These are phyloP conservation scores for Anisognathus igniventris DNA, from an alignment of 2,797 vertebrate genomes.

Conservation along the genomic window DNA sequence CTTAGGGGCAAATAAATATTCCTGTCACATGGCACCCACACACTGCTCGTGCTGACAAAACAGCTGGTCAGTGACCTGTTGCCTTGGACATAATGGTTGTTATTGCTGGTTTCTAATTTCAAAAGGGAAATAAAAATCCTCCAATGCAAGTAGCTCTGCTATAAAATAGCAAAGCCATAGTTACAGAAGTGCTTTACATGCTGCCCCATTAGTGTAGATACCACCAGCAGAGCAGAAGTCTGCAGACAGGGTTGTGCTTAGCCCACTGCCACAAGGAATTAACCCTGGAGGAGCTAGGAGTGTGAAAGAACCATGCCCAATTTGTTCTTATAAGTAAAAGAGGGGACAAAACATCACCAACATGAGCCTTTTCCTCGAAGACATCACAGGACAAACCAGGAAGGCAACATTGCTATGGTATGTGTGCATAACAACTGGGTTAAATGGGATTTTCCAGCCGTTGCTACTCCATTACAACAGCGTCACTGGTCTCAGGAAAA, in stretches of 20 bases:
- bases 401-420: neutral
- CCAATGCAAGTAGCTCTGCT: neutral
- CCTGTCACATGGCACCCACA: neutral
- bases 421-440: neutral
- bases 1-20: neutral
- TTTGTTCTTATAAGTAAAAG: neutral
- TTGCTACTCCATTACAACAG: neutral
- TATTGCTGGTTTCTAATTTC: conserved; percentile 15
- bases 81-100: neutral
- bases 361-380: neutral
- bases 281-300: neutral
- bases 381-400: neutral
- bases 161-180: neutral
- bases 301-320: neutral
- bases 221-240: neutral
- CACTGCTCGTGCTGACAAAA: neutral
- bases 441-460: neutral
- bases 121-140: conserved; percentile 17
- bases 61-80: neutral
- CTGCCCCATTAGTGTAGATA: neutral
- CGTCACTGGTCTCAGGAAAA: neutral
- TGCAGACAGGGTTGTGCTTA: neutral
- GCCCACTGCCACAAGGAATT: neutral
- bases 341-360: neutral
- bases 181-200: conserved; percentile 1